Base-by-base conservation (phyloP, 2,888 invertebrate species). In the Synergus japonicus region DNA sequence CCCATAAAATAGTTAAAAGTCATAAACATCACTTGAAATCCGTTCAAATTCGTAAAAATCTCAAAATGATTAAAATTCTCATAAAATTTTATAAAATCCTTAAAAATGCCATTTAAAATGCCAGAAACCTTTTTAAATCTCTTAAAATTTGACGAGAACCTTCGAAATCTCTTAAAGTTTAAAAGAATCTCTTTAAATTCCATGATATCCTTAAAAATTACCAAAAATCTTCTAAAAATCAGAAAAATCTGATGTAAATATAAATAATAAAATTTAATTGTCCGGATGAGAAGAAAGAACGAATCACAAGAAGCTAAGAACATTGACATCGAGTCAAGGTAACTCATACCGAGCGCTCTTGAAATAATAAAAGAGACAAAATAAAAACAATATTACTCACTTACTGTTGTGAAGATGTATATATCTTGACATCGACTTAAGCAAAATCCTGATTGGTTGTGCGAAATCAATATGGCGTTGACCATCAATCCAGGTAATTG, bases 401-500 rank as follows among this genome's bases (percentile, higher is more conserved):
- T 64, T 78, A 37, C 44, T n/a, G 9, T 60, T 66, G 46, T 64
- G 80, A 78, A 69, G 66, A 69, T 49, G 78, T 67, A 66, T 77
- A 78, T 46, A 78, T 46, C 69, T 58, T 67, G 43, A 76, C 76
- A 66, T 73, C 29, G 69, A 22, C 29, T 46, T 69, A 69, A 69
- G 29, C 46, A 49, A 80, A 77, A 79, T 81, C 79, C 78, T 81
- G 86, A 87, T 88, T 85, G 88, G 86, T 86, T 85, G 87, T 85
- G 87, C 79, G 83, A 87, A 86, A 87, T 88, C 88, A 87, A 89
- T 88, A 89, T 87, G 88, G 88, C 88, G 88, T 85, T 82, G 82
- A 82, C 86, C 88, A 88, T 89, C 87, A 89, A 89, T 88, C 87
- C 88, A 84, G 84, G 86, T 88, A 88, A 89, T 88, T 89, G 88